Percentiles rank a stretch among this genome's conserved stretches.
phyloP scores from a whole-genome alignment of 1,140 invertebrate species.

The Chlorops oryzae region DNA sequence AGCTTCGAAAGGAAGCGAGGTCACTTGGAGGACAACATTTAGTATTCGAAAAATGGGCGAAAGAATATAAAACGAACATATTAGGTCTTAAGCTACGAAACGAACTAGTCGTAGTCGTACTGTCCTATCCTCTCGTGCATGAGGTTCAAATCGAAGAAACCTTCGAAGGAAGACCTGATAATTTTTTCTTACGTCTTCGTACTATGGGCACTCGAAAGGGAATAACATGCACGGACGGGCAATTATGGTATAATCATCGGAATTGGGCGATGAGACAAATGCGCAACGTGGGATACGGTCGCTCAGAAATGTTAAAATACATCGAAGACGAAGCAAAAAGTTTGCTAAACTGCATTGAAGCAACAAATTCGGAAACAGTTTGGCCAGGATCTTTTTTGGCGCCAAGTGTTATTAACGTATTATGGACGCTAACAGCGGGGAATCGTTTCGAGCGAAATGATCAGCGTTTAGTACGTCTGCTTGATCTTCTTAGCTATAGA shows the following conservation, averaged over 20 bases:
- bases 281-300: constrained; percentile 67
- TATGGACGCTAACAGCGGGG: constrained; percentile 69
- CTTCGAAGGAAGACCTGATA: constrained; percentile 67
- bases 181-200: constrained; percentile 62
- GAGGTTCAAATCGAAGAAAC: constrained; percentile 59
- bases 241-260: constrained; percentile 68
- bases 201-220: constrained; percentile 60
- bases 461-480: constrained; percentile 53
- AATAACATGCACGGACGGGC: constrained; percentile 70
- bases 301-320: constrained; percentile 62
- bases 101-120: constrained; percentile 58
- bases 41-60: constrained; percentile 54
- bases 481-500: constrained; percentile 58
- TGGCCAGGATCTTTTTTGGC: constrained; percentile 50
- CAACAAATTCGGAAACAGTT: constrained; percentile 37
- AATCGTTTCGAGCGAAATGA: constrained; percentile 49
- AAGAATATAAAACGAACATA: constrained; percentile 57
- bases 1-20: constrained; percentile 52
- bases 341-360: constrained; percentile 50
- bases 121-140: constrained; percentile 53
- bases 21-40: constrained; percentile 58
- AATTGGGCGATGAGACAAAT: constrained; percentile 66
- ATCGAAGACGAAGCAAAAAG: constrained; percentile 59
- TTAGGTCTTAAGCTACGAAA: constrained; percentile 61
- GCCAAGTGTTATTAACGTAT: constrained; percentile 63